These are phyloP conservation scores for Reticulitermes lucifugus DNA, from an alignment of 2,888 invertebrate species.

Conservation along the genomic window DNA sequence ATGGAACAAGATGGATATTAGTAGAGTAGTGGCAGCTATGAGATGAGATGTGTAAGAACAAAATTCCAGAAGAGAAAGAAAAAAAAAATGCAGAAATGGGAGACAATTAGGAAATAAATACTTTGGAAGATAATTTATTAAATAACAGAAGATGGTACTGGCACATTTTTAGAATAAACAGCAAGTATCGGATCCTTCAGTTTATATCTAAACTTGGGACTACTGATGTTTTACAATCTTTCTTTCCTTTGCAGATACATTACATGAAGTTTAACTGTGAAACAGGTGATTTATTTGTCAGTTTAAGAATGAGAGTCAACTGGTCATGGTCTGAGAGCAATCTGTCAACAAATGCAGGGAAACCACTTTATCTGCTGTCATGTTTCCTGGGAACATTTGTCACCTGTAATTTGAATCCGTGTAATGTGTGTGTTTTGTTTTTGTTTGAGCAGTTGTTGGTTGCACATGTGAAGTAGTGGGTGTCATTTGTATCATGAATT, in stretches of 20 bases:
- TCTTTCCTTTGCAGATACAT: neutral
- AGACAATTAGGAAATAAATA: too few species aligned
- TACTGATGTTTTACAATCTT: too few species aligned
- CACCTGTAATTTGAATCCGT: neutral
- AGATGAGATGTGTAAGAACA: too few species aligned
- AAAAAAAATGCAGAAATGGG: too few species aligned
- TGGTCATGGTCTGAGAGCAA: neutral
- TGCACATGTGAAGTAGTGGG: neutral
- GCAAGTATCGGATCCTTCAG: too few species aligned
- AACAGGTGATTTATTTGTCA: neutral
- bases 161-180: too few species aligned
- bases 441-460: neutral
- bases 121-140: too few species aligned
- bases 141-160: too few species aligned
- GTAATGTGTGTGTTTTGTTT: neutral
- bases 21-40: too few species aligned
- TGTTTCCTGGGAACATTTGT: neutral
- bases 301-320: neutral
- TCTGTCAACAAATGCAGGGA: neutral
- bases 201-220: too few species aligned
- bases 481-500: conserved; percentile 6
- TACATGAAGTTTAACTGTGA: neutral
- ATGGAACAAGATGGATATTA: too few species aligned
- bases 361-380: neutral
- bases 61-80: too few species aligned